phyloP scores from a whole-genome alignment of 1,140 invertebrate species.

The Megathymus violae region DNA sequence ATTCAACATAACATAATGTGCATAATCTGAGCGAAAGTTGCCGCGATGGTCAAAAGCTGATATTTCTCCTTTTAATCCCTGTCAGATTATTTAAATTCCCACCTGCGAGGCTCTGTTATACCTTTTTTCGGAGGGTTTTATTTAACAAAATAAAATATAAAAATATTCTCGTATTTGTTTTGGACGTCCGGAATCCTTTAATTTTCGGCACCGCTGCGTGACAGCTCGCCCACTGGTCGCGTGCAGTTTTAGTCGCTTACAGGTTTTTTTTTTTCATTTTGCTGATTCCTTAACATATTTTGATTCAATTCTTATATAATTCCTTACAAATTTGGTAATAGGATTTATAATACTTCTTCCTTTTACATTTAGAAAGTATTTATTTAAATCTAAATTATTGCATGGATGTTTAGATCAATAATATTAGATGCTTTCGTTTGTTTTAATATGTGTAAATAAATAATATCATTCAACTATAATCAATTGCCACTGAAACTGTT shows the following conservation, averaged over 20 bases:
- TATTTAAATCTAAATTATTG: no score
- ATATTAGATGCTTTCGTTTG: no score
- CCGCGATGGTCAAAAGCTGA: constrained; percentile 79
- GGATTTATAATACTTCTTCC: no score
- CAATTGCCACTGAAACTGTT: no score
- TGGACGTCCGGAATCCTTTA: constrained; percentile 81
- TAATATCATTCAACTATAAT: no score
- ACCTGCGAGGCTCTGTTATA: constrained; percentile 72
- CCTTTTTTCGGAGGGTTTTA: constrained; percentile 68
- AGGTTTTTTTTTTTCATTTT: constrained; percentile 64
- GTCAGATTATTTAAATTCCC: constrained; percentile 84
- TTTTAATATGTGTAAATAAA: no score
- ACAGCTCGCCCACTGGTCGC: constrained; percentile 61
- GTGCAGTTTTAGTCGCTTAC: constrained; percentile 70
- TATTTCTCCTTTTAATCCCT: constrained; percentile 82
- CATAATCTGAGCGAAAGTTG: constrained; percentile 64
- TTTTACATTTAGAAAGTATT: no score
- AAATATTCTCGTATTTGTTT: constrained; percentile 82
- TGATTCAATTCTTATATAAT: no score
- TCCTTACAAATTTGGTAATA: no score
- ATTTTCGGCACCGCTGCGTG: constrained; percentile 77
- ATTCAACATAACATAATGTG: constrained; percentile 72
- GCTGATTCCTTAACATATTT: constrained; percentile 53
- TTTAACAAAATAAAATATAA: constrained; percentile 83
- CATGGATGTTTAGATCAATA: no score